phyloP scores from a whole-genome alignment of 2,888 invertebrate species.

The Beris chalybata region DNA sequence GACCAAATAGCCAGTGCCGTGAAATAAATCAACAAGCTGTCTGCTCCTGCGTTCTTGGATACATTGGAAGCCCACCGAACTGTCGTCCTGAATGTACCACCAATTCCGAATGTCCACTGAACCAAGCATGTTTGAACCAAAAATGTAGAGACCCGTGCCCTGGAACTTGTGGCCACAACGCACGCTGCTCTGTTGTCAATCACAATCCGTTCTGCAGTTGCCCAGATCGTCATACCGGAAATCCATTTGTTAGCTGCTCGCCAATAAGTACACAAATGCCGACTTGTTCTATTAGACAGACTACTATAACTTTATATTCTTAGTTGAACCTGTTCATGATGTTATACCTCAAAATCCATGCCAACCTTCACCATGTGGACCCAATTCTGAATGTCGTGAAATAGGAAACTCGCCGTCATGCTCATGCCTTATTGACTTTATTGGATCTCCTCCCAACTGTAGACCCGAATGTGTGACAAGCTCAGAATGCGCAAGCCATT shows the following conservation, averaged over 20 bases:
- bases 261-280: slow-evolving; percentile 35
- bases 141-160: slow-evolving; percentile 75
- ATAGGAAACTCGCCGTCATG: slow-evolving; percentile 57
- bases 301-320: slow-evolving; percentile 2
- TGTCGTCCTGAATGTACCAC: slow-evolving; percentile 78
- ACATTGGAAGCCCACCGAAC: slow-evolving; percentile 68
- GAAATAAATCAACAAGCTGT: slow-evolving; percentile 55
- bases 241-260: slow-evolving; percentile 65
- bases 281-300: background rate
- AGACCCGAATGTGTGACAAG: slow-evolving; percentile 74
- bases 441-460: slow-evolving; percentile 72
- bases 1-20: slow-evolving; percentile 66
- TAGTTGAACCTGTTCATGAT: slow-evolving; percentile 43
- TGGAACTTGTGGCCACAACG: slow-evolving; percentile 70
- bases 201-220: slow-evolving; percentile 76
- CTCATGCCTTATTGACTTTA: slow-evolving; percentile 68
- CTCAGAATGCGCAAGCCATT: slow-evolving; percentile 70
- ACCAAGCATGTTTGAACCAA: slow-evolving; percentile 68
- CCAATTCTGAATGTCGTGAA: slow-evolving; percentile 72
- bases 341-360: slow-evolving; percentile 55
- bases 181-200: slow-evolving; percentile 69
- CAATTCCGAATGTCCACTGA: slow-evolving; percentile 66
- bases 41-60: slow-evolving; percentile 65
- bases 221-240: slow-evolving; percentile 65
- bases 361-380: slow-evolving; percentile 67